Evolutionary conservation across 2,113 vertebrate genomes (phyloP).

Genomic region (Lophius piscatorius): DNA sequence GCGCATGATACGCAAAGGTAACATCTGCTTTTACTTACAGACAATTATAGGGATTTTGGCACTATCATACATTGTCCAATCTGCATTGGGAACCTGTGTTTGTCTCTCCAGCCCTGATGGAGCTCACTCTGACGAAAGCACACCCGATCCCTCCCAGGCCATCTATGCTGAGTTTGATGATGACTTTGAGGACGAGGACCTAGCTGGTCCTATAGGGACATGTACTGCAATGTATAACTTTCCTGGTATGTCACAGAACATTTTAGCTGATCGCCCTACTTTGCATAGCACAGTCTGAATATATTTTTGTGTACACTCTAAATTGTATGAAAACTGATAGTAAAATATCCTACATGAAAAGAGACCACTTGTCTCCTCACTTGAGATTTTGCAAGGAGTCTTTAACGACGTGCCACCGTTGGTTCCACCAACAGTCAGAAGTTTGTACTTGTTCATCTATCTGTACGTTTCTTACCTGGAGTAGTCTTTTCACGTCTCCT

Average conservation of each 20-base stretch:
- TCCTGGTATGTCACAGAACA: constrained; percentile 76
- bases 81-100: background rate
- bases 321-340: no score
- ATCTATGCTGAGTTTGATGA: constrained; percentile 90
- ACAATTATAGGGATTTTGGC: background rate
- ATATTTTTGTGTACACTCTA: no score
- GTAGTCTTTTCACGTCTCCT: no score
- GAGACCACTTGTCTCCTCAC: no score
- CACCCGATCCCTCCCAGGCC: constrained; percentile 81
- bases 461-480: no score
- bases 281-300: background rate
- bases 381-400: no score
- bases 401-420: no score
- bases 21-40: background rate
- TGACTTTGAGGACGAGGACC: constrained; percentile 88
- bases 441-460: no score
- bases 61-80: background rate
- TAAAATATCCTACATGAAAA: no score
- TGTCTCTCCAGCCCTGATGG: constrained; percentile 78
- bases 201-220: constrained; percentile 82
- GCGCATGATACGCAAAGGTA: constrained; percentile 84
- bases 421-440: no score
- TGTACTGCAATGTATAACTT: constrained; percentile 91
- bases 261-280: background rate
- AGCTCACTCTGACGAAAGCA: constrained; percentile 81